A percentile compares a stretch with the other conserved stretches of the same genome.
phyloP scores from a whole-genome alignment of 2,888 invertebrate species.

The Monochamus alternatus region DNA sequence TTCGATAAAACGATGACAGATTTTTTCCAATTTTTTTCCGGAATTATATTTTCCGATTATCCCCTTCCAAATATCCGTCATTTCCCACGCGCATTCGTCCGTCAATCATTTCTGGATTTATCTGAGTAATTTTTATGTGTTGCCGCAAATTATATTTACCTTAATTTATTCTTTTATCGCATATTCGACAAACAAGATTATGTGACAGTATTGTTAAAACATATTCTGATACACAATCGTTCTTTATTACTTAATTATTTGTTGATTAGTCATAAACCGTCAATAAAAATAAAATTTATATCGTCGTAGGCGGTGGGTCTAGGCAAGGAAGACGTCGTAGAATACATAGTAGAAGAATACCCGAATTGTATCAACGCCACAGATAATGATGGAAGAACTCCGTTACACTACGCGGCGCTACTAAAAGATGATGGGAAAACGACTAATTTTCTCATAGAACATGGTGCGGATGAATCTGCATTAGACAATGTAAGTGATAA shows the following conservation, averaged over 20 bases:
- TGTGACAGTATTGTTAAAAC: no score
- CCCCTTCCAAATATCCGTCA: no score
- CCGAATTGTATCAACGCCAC: slow-evolving; percentile 80
- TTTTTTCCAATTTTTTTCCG: no score
- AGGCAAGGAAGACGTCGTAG: slow-evolving; percentile 82
- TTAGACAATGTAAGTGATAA: slow-evolving; percentile 83
- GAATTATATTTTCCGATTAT: no score
- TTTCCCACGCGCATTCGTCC: no score
- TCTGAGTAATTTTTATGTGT: background rate
- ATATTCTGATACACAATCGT: no score
- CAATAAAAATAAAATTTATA: background rate
- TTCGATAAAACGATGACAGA: no score
- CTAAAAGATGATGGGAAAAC: slow-evolving; percentile 85
- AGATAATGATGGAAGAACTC: slow-evolving; percentile 89
- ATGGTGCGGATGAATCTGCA: slow-evolving; percentile 88
- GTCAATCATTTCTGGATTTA: no score
- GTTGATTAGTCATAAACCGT: no score
- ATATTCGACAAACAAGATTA: no score
- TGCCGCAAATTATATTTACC: slow-evolving; percentile 14
- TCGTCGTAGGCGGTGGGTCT: slow-evolving; percentile 84
- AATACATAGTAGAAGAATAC: slow-evolving; percentile 81
- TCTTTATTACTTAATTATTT: slow-evolving; percentile 10
- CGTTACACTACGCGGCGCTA: slow-evolving; percentile 90
- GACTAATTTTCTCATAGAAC: slow-evolving; percentile 83
- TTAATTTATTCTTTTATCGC: slow-evolving; percentile 17